These are phyloP conservation scores for Nothoprocta pentlandii DNA, from an alignment of 2,113 vertebrate genomes.

Conservation along the genomic window DNA sequence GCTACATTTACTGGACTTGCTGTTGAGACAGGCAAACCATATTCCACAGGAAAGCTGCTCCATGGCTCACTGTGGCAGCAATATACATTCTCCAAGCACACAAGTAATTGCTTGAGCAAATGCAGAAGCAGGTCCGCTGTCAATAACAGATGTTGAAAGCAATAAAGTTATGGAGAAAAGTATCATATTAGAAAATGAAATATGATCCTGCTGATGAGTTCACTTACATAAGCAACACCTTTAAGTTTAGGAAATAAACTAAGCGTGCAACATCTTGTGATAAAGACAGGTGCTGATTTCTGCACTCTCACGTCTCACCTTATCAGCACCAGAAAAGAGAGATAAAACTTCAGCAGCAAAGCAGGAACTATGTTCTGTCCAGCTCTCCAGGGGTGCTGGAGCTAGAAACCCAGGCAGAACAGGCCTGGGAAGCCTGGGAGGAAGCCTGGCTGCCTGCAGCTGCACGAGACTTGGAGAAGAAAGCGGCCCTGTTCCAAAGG, in stretches of 20 bases:
- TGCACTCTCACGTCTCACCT: not conserved
- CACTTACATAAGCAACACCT: not conserved
- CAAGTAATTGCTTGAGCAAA: fast-evolving
- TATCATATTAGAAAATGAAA: not conserved
- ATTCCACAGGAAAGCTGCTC: not conserved
- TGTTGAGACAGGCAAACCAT: not conserved
- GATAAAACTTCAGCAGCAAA: not conserved
- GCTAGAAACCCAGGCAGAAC: not conserved
- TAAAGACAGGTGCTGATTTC: not conserved
- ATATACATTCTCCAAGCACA: not conserved
- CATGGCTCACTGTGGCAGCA: not conserved
- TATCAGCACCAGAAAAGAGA: not conserved
- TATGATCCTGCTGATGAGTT: not conserved
- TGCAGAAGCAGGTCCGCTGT: not conserved
- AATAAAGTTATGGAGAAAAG: not conserved
- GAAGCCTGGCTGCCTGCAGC: not conserved
- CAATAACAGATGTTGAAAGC: not conserved
- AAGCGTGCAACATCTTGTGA: not conserved
- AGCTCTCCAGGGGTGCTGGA: not conserved
- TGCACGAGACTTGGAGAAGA: not conserved
- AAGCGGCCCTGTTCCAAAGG: not conserved
- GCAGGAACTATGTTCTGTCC: not conserved
- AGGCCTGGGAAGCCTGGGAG: not conserved
- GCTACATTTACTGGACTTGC: not conserved
- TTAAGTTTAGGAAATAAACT: not conserved